Base-by-base conservation (phyloP, 2,888 invertebrate species). In the Cryptophagus acutangulus region DNA sequence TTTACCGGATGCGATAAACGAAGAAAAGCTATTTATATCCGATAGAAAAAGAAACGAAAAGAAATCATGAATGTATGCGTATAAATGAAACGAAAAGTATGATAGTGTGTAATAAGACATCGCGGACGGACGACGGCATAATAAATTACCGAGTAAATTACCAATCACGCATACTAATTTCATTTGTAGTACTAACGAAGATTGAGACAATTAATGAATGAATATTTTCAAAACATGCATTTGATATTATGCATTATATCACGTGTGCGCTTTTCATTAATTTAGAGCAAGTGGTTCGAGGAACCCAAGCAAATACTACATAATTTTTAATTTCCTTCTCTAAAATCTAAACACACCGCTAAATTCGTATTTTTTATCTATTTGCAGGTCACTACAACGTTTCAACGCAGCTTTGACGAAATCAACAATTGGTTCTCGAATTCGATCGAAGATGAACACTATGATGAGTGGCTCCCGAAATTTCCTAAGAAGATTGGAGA, bases 391-490 rank as follows among this genome's bases (percentile, higher is more conserved):
- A 62, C 62, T 49, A 55, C 62, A 48, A 71, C 67, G 3, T 75
- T 74, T 61, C 67, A 67, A 41, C 63, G 59, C 43, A 65, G 69
- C 43, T 68, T 67, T 42, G 49, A 58, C 17, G 62, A 66, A 42
- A 57, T 71, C 39, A 69, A 73, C 44, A 61, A 67, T 25, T 59
- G 62, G 43, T 74, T 72, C 67, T 68, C 66, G 45, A 20, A 9
- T 9, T 6, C 20, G 6, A 9, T 20, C 9, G 20, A 20, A 9
- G 20, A 20, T 9, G 59, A 62, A 40, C 55, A 61, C 20, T 68
- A 67, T 26, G 75, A 73, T 55, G 66, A 71, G 33, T 78, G 76
- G 75, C 64, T 78, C 40, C 74, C 74, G 60, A 71, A 45, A 71
- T 76, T 46, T 24, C 74, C 74, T 2, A 77, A 77, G 59, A 61